Conservation (phyloP, 2,888 invertebrate species). For the Melangyna quadrimaculata region DNA sequence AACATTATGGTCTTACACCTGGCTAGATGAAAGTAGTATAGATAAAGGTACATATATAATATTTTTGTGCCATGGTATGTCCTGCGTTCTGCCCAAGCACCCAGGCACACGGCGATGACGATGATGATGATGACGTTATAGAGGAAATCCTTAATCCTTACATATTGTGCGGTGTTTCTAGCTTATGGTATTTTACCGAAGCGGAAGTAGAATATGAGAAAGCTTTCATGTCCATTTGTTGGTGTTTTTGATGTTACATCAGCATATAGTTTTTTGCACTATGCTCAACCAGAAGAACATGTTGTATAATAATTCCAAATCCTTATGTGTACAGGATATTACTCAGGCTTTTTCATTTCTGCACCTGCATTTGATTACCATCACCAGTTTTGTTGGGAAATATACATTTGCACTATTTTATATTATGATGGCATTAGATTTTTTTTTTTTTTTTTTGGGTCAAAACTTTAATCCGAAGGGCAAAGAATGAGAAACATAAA, state of each 20-base stretch:
- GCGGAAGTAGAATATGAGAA: conserved; percentile 41
- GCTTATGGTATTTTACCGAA: conserved; percentile 24
- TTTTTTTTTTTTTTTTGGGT: too few species aligned
- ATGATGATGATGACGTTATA: background rate
- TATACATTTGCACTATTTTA: background rate
- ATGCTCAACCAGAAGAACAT: background rate
- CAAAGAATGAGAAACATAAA: too few species aligned
- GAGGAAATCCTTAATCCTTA: conserved; percentile 43
- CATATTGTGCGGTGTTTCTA: conserved; percentile 29
- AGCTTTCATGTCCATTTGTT: conserved; percentile 37
- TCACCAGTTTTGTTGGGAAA: background rate
- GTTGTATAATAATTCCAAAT: conserved; percentile 1
- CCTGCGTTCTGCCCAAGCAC: background rate
- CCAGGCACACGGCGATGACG: background rate
- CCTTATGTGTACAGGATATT: conserved; percentile 31
- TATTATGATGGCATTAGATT: background rate
- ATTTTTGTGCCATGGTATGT: background rate
- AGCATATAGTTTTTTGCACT: background rate
- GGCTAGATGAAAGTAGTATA: background rate
- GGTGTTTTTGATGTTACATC: background rate
- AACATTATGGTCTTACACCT: background rate
- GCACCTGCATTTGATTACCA: conserved; percentile 32
- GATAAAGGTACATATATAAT: background rate
- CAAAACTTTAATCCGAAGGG: too few species aligned
- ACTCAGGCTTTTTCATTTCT: conserved; percentile 29